Evolutionary conservation across 2,888 invertebrate genomes (phyloP).

Genomic region (Fissipunctia ypsillon): DNA sequence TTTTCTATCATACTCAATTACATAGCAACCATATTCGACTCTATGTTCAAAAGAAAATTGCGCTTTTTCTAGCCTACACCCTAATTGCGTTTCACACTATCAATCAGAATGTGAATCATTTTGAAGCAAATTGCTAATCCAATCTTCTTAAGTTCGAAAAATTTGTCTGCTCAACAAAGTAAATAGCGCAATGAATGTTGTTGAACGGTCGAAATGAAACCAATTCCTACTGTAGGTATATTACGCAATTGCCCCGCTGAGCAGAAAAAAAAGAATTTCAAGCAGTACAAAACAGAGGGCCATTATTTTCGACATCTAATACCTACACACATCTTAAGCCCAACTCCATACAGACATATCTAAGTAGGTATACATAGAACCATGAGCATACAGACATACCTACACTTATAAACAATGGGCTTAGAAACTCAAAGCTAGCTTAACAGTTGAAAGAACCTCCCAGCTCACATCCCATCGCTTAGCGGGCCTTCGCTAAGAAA

Average conservation of each 20-base stretch:
- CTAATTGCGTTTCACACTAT: too few relatives aligned
- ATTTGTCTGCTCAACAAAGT: too few relatives aligned
- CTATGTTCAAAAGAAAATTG: background rate
- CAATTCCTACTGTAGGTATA: too few relatives aligned
- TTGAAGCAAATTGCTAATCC: too few relatives aligned
- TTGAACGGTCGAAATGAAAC: too few relatives aligned
- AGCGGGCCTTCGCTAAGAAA: slow-evolving; percentile 81
- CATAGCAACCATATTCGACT: background rate
- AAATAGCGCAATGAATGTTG: too few relatives aligned
- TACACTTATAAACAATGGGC: slow-evolving; percentile 31
- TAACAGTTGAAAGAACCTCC: slow-evolving; percentile 70
- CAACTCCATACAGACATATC: background rate
- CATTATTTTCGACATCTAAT: slow-evolving; percentile 17
- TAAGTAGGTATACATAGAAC: background rate
- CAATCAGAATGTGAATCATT: too few relatives aligned
- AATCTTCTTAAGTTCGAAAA: too few relatives aligned
- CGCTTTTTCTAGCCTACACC: too few relatives aligned
- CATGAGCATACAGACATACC: background rate
- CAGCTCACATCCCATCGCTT: slow-evolving; percentile 73
- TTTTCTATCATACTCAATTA: background rate
- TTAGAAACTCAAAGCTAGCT: slow-evolving; percentile 59
- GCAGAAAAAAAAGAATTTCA: too few relatives aligned
- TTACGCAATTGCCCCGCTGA: too few relatives aligned
- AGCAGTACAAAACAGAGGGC: background rate
- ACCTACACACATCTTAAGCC: slow-evolving; percentile 14